These are phyloP conservation scores for Poeciliopsis turrubarensis DNA, from an alignment of 2,113 vertebrate species.

Conservation along the genomic window DNA sequence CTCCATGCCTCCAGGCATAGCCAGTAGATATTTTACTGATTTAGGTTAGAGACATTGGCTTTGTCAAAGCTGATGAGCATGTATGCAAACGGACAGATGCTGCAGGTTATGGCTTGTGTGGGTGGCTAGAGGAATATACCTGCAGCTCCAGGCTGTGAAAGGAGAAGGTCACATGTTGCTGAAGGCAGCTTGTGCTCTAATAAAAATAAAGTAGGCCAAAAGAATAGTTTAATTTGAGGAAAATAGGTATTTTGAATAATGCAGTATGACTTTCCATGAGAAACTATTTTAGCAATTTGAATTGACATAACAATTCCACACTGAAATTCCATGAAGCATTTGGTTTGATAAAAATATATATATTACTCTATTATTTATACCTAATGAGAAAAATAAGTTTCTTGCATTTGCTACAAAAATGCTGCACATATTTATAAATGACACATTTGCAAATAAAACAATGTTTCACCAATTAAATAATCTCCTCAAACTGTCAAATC, in stretches of 20 bases:
- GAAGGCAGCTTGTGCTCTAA: constrained; percentile 15
- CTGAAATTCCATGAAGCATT: not conserved
- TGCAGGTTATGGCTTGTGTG: constrained; percentile 27
- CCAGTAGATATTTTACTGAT: constrained; percentile 48
- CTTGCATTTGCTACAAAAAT: no score
- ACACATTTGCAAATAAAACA: no score
- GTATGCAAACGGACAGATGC: constrained; percentile 47
- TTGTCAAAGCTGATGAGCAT: constrained; percentile 52
- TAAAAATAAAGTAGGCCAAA: constrained; percentile 1
- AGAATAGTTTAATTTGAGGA: constrained; percentile 1
- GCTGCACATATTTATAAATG: no score
- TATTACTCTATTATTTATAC: not conserved
- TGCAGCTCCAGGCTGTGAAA: constrained; percentile 27
- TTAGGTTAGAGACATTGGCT: constrained; percentile 47
- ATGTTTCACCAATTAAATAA: no score
- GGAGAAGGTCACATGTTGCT: constrained; percentile 3
- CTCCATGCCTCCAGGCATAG: constrained; percentile 52
- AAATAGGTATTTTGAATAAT: constrained; percentile 1
- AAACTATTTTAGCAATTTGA: constrained; percentile 26
- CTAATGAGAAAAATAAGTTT: not conserved
- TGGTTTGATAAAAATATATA: not conserved
- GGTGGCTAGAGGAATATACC: constrained; percentile 20
- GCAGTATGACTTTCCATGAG: constrained; percentile 56
- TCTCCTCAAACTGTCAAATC: no score
- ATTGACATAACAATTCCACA: not conserved